Evolutionary conservation across 2,113 vertebrate genomes (phyloP), one percentile per base, ranked within the genome.

Genomic region (Oryzias celebensis): DNA sequence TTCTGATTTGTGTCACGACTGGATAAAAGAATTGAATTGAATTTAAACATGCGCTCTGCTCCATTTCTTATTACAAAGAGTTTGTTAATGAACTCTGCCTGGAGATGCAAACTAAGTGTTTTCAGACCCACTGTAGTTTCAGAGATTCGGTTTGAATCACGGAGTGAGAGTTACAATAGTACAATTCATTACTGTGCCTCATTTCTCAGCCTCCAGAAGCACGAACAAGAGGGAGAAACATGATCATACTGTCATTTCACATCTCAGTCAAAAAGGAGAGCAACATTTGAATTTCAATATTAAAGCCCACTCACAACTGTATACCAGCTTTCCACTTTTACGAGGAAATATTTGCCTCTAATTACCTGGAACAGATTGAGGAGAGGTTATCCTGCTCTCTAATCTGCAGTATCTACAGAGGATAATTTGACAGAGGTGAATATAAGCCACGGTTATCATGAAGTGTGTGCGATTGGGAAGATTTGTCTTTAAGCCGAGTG

Each of bases 331-430:
- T 67, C 79, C 58, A 50, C 48, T 62, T 71, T 15, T 62, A 75
- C 26, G 63, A 43, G 59, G 58, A 23, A 17, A 69, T 73, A 76
- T 82, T 68, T 64, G 65, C 22, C 60, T 56, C 65, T 82, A 84
- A 84, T 84, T 80, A 76, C 62, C 45, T 56, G 18, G 58, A 79
- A 78, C 76, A 84, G 68, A 84, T 18, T 73, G 65, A 60, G 54
- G 55, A 62, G 66, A 74, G 71, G 80, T 80, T 76, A 84, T 64
- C 58, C 45, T 0, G 23, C 55, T 50, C 20, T 50, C 26, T 73
- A 71, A 80, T 78, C 62, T 73, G 48, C 46, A 60, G 63, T 68
- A 28, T 70, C 68, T 62, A 50, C 7, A 53, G 55, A 53, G 44
- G 52, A 58, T 73, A 57, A 75, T 75, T 62, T 63, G 51, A 42